phyloP scores from a whole-genome alignment of 1,140 invertebrate species.

The Acromyrmex echinatior region DNA sequence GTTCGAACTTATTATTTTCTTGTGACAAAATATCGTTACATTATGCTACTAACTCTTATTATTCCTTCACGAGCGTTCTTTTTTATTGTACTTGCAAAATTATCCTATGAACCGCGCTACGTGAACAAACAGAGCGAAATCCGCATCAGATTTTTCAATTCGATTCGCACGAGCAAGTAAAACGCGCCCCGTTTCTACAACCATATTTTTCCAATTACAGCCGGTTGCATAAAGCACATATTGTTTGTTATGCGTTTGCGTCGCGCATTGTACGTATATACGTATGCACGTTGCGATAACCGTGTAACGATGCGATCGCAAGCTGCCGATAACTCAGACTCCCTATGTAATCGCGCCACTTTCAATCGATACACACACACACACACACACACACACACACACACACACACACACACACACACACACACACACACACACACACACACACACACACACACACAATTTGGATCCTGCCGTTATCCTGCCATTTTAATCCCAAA shows the following conservation, averaged over 20 bases:
- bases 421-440: too few species aligned
- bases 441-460: neutral
- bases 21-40: slow-evolving; percentile 5
- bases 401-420: too few species aligned
- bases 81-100: slow-evolving; percentile 4
- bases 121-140: slow-evolving; percentile 49
- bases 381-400: too few species aligned
- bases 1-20: neutral
- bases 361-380: neutral
- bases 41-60: neutral
- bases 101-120: slow-evolving; percentile 16
- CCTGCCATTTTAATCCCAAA: slow-evolving; percentile 16
- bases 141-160: slow-evolving; percentile 57
- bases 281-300: slow-evolving; percentile 44
- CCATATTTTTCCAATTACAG: slow-evolving; percentile 59
- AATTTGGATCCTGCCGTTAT: slow-evolving; percentile 2
- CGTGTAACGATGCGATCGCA: slow-evolving; percentile 39
- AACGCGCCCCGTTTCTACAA: slow-evolving; percentile 8
- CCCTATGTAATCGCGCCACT: slow-evolving; percentile 27
- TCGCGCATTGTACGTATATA: slow-evolving; percentile 15
- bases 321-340: slow-evolving; percentile 52
- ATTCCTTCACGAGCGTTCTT: neutral
- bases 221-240: slow-evolving; percentile 57
- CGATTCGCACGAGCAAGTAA: slow-evolving; percentile 41
- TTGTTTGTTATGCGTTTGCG: slow-evolving; percentile 43